phyloP scores from a whole-genome alignment of 2,797 vertebrate genomes.

The Diceros bicornis region DNA sequence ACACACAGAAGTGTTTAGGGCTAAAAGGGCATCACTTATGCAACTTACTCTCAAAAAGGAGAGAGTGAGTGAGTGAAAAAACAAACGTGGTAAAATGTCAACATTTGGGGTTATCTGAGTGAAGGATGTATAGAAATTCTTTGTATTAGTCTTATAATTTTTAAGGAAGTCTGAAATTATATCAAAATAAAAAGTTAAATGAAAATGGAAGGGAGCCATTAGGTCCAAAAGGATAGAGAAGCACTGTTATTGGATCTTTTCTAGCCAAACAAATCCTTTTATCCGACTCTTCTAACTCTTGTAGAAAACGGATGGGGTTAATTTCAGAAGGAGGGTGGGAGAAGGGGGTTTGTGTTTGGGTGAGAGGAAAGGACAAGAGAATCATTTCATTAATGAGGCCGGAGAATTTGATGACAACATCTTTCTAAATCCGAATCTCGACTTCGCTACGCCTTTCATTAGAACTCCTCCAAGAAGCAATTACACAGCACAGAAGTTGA shows the following conservation, averaged over 20 bases:
- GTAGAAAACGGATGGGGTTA: background rate
- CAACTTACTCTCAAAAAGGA: background rate
- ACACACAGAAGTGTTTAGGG: background rate
- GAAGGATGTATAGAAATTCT: background rate
- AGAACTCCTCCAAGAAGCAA: conserved; percentile 22
- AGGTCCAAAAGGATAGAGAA: background rate
- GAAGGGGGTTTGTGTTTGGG: background rate
- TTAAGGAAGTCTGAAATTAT: conserved; percentile 21
- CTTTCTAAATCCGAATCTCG: background rate
- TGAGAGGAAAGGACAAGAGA: background rate
- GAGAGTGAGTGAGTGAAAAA: background rate
- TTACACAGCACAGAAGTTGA: background rate
- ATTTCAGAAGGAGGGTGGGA: background rate
- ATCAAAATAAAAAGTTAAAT: background rate
- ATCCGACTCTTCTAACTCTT: background rate
- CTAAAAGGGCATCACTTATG: background rate
- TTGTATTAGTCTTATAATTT: background rate
- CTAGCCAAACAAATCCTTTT: background rate
- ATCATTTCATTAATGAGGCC: conserved; percentile 16
- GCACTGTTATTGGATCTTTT: background rate
- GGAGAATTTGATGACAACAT: background rate
- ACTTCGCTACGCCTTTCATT: background rate
- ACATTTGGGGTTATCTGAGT: background rate
- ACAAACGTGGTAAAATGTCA: background rate
- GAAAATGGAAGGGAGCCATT: background rate